These are phyloP conservation scores for Amphipoea lucens DNA, from an alignment of 2,888 invertebrate species.

Conservation along the genomic window DNA sequence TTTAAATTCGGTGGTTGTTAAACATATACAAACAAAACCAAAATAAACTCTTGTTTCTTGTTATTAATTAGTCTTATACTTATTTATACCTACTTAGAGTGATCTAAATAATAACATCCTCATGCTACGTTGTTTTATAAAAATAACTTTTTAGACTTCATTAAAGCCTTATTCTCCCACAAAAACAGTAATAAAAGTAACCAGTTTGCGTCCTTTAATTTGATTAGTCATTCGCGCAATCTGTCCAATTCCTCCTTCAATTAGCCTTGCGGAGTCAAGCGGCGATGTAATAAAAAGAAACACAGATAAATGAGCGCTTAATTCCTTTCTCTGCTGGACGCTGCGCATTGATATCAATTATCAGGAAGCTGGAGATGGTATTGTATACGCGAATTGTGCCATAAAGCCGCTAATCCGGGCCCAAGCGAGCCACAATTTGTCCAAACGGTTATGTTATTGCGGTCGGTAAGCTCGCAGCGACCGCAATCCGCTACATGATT, in stretches of 20 bases:
- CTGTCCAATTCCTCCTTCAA: conserved; percentile 69
- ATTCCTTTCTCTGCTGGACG: conserved; percentile 81
- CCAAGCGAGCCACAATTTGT: conserved; percentile 87
- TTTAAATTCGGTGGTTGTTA: conserved; percentile 1
- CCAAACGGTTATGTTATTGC: conserved; percentile 90
- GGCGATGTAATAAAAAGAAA: conserved; percentile 79
- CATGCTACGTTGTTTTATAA: background rate
- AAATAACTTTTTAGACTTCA: background rate
- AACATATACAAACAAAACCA: background rate
- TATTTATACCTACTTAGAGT: background rate
- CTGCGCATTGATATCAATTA: conserved; percentile 88
- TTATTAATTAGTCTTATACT: background rate
- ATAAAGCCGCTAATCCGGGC: conserved; percentile 88
- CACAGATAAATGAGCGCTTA: conserved; percentile 81
- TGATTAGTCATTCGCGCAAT: conserved; percentile 68
- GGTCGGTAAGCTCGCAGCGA: conserved; percentile 84
- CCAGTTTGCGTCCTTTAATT: conserved; percentile 61
- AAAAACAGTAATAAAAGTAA: conserved; percentile 58
- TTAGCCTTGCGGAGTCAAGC: conserved; percentile 73
- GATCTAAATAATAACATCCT: background rate
- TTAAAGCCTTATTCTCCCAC: background rate
- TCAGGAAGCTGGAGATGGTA: conserved; percentile 81
- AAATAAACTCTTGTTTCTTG: background rate
- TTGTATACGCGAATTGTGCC: conserved; percentile 84
- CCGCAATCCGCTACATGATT: conserved; percentile 80